Base-by-base conservation (phyloP, 2,888 invertebrate genomes). In the Lasioglossum marginatum region DNA sequence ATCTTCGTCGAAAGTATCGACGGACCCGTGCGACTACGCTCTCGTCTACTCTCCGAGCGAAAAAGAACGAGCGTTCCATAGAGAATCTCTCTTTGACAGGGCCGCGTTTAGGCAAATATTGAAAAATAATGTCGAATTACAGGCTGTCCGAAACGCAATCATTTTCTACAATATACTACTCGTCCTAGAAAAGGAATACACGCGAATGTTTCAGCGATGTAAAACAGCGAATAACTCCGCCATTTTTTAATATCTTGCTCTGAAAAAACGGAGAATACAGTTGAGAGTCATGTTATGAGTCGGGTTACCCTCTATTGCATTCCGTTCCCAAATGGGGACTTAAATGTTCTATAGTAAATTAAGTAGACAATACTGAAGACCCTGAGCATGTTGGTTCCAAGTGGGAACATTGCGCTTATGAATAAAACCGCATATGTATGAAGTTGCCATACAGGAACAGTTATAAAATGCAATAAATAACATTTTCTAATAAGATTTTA, bases 1-100 rank as follows among this genome's bases (percentile, higher is more conserved):
- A 89, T 90, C 74, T 43, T 76, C 72, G 60, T 75, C 77, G 80
- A 79, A 77, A 79, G 90, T 77, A 83, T 79, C 79, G 77, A 79
- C 77, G 74, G n/a, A 45, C 16, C 10, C 23, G 37, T 12, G 68
- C 37, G 68, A 68, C 68, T 23, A 57, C 57, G 57, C 3, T 23
- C 8, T 10, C 8, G 19, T 19, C 68, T 37, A 68, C 37, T 10
- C 23, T 37, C 68, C 23, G 23, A 23, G 63, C 68, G 37, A 23
- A 37, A 68, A 68, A 23, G 37, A 23, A 4, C 23, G 37, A 23
- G 3, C 37, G 23, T 68, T 4, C 66, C 12, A 8, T 23, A 4
- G 12, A 2, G 68, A 3, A 31, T 34, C 34, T 34, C 31, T 63
- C 34, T 66, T 34, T 37, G 68, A 37, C 63, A 23, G 68, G 68